A percentile compares a stretch with the other conserved stretches of the same genome.
These are phyloP conservation scores for Blastobasis lacticolella DNA, from an alignment of 2,888 invertebrate species.

Conservation along the genomic window DNA sequence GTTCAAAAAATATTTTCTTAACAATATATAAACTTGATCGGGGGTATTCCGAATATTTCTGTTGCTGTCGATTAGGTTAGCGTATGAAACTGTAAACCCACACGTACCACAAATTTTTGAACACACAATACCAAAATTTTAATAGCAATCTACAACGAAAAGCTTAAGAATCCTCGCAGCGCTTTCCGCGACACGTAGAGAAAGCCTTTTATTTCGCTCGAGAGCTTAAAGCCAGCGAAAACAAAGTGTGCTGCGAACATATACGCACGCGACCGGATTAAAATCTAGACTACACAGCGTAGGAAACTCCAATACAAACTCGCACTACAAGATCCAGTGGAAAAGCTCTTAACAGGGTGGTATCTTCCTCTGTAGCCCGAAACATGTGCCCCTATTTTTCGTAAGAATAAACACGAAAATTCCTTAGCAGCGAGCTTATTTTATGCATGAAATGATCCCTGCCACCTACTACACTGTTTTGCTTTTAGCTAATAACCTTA, in stretches of 20 bases:
- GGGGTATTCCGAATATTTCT: no score
- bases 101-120: no score
- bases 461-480: slow-evolving; percentile 40
- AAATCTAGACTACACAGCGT: slow-evolving; percentile 19
- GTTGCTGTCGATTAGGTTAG: no score
- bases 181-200: slow-evolving; percentile 14
- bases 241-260: slow-evolving; percentile 19
- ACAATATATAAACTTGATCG: no score
- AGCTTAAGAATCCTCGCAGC: no score
- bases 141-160: no score
- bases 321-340: background rate
- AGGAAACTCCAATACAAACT: slow-evolving; percentile 2
- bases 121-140: no score
- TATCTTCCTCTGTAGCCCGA: slow-evolving; percentile 10
- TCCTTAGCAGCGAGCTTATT: slow-evolving; percentile 37
- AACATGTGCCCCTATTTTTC: slow-evolving; percentile 13
- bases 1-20: no score
- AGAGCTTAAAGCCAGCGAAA: slow-evolving; percentile 28
- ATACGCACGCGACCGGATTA: slow-evolving; percentile 21
- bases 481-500: slow-evolving; percentile 52
- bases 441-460: slow-evolving; percentile 39
- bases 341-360: background rate
- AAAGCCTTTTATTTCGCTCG: slow-evolving; percentile 36
- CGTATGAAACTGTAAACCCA: no score
- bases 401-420: slow-evolving; percentile 23